phyloP scores from a whole-genome alignment of 2,888 invertebrate species.

The Cylloceria caligata region DNA sequence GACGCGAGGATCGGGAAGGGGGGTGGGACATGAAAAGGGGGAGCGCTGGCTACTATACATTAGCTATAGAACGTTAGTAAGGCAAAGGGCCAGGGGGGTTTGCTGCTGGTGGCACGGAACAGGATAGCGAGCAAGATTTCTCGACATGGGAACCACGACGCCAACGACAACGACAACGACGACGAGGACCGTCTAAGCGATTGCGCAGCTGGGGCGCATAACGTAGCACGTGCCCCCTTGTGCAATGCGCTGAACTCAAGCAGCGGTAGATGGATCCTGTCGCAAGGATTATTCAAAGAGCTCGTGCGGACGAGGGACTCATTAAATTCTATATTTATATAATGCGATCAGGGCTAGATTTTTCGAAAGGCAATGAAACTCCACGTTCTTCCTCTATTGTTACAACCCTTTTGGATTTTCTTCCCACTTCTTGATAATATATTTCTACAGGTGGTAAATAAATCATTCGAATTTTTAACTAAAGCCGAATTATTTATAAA shows the following conservation, averaged over 20 bases:
- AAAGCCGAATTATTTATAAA: neutral
- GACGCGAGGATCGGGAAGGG: constrained; percentile 7
- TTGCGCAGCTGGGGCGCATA: constrained; percentile 57
- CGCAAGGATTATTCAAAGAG: constrained; percentile 48
- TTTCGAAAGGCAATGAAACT: neutral
- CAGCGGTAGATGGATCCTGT: constrained; percentile 49
- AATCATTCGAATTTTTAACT: neutral
- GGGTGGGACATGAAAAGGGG: constrained; percentile 4
- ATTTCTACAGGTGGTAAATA: neutral
- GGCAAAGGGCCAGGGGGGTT: neutral
- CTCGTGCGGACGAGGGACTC: constrained; percentile 38
- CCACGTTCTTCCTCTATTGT: neutral
- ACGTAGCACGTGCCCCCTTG: constrained; percentile 57
- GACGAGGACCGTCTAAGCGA: constrained; percentile 38
- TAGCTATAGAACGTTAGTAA: constrained; percentile 28
- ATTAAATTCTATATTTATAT: constrained; percentile 52
- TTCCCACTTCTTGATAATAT: neutral
- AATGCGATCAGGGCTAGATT: neutral
- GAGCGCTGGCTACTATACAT: constrained; percentile 11
- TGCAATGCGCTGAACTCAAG: constrained; percentile 10
- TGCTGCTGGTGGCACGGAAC: constrained; percentile 55
- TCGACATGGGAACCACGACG: constrained; percentile 33
- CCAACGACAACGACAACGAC: constrained; percentile 15
- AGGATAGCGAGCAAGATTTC: constrained; percentile 51
- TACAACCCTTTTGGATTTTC: neutral